Base-by-base conservation (phyloP, 2,888 invertebrate species). In the Pedicia rivosa region DNA sequence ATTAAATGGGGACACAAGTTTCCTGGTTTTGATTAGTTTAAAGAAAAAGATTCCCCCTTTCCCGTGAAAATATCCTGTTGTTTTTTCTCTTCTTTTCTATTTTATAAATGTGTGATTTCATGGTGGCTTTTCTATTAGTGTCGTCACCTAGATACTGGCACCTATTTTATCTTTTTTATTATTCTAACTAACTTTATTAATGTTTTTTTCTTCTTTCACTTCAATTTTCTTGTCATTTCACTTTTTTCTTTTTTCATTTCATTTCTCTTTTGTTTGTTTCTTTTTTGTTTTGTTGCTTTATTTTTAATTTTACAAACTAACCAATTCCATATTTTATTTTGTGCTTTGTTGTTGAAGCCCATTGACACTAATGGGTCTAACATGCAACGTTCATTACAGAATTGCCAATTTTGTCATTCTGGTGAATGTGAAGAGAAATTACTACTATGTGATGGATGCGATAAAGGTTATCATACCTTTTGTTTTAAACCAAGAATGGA, bases 401-500 rank as follows among this genome's bases (percentile, higher is more conserved):
- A 87, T 64, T 95, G 95, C 64, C 95, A 97, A 64, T 92, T 97
- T 63, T 97, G 97, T 65, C 77, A 86, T 54, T 80, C 82, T 52
- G 95, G 92, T 41, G 94, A 95, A 64, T 88, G 92, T 52, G 95
- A 97, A 59, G 94, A 90, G 48, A 83, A 92, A 59, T 65, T 97
- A 46, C 64, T 97, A 48, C 67, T 97, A 16, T 97, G 97, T 62
- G 97, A 97, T 63, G 88, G 92, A 45, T 97, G 97, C 63, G 97
- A 97, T 63, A 87, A 90, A 58, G 97, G 95, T 35, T 95, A 94
- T 63, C 97, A 97, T 65, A 95, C 92, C 33, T 95, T 95, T 60
- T 97, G 97, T 67, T 95, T 97, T 70, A 90, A 87, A 64, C 95
- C 95, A 44, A 76, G 81, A 57, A 84, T 97, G 84, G 88, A 88